Percentiles rank a stretch among this genome's conserved stretches.
phyloP scores from a whole-genome alignment of 2,888 invertebrate species.

The Mellilla xanthometata region DNA sequence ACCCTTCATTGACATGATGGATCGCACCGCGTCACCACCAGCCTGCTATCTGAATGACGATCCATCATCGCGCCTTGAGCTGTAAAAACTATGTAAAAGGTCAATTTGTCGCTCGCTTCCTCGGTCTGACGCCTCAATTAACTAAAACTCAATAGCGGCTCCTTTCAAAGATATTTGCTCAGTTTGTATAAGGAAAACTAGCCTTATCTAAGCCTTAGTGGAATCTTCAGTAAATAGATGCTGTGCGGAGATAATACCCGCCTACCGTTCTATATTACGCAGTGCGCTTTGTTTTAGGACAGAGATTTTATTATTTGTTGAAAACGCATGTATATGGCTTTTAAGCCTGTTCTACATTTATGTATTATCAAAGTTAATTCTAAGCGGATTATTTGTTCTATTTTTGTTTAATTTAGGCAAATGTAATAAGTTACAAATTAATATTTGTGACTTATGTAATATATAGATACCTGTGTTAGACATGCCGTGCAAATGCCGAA shows the following conservation, averaged over 20 bases:
- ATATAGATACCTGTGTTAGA: no score
- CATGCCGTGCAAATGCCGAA: no score
- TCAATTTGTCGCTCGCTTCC: conserved; percentile 49
- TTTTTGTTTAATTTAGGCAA: no score
- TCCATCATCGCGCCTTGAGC: conserved; percentile 47
- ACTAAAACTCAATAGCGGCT: conserved; percentile 26
- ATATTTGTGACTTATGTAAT: no score
- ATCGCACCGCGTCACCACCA: conserved; percentile 29
- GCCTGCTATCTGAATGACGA: conserved; percentile 25
- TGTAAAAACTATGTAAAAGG: conserved; percentile 53
- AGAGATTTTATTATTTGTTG: no score
- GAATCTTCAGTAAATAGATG: neutral
- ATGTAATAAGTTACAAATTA: no score
- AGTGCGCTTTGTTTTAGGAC: no score
- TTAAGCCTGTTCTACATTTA: no score
- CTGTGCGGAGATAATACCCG: neutral
- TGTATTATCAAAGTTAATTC: no score
- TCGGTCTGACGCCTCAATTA: conserved; percentile 51
- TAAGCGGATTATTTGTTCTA: no score
- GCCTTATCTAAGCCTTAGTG: neutral
- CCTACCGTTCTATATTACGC: conserved; percentile 2
- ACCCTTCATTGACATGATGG: conserved; percentile 25
- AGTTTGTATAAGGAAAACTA: conserved; percentile 2
- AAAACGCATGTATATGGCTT: no score
- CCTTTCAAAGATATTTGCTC: conserved; percentile 1